A percentile compares a stretch with the other conserved stretches of the same genome.
Conservation (phyloP, 2,888 invertebrate genomes). For the Tenthredo livida region DNA sequence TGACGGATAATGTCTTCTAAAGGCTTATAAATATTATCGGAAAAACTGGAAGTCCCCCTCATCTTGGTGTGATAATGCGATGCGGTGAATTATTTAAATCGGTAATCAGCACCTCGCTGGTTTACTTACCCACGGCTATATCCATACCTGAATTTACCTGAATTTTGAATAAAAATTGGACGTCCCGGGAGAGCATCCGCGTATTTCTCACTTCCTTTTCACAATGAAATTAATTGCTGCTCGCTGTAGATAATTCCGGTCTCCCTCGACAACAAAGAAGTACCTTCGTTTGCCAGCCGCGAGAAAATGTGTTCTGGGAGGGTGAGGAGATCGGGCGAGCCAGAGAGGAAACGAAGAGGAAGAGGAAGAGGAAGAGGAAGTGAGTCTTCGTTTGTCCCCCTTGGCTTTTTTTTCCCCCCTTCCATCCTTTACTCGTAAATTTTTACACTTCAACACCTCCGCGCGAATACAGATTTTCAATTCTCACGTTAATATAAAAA, state of each 20-base stretch:
- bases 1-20: background rate
- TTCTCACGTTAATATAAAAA: background rate
- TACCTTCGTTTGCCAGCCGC: background rate
- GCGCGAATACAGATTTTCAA: background rate
- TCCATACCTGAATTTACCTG: background rate
- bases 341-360: conserved; percentile 29
- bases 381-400: conserved; percentile 35
- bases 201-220: conserved; percentile 39
- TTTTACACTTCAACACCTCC: conserved; percentile 28
- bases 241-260: conserved; percentile 34
- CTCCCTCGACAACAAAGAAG: conserved; percentile 44
- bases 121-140: background rate
- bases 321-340: background rate
- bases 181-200: background rate
- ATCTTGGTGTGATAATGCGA: background rate
- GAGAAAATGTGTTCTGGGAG: background rate
- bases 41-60: background rate
- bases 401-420: background rate
- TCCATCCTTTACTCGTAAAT: background rate
- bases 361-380: conserved; percentile 14
- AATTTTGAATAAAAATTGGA: background rate
- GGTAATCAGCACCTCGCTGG: background rate
- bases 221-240: conserved; percentile 42
- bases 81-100: conserved; percentile 1
- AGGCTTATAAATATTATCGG: conserved; percentile 6